Base-by-base conservation (phyloP, 2,888 invertebrate genomes). In the Tricholauxania praeusta region DNA sequence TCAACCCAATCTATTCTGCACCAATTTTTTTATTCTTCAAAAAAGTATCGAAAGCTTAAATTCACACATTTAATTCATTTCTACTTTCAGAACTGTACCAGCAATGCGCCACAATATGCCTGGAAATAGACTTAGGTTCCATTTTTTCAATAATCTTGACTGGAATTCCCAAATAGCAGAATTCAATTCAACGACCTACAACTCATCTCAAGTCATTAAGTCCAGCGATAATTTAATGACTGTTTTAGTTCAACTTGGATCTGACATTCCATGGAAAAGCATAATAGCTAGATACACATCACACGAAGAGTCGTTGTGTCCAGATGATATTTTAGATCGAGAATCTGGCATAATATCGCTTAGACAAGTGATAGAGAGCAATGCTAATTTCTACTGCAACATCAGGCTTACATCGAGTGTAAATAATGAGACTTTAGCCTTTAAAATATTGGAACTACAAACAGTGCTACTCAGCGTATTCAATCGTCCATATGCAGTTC, bases 201-300 rank as follows among this genome's bases (percentile, higher is more conserved):
- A 84, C 63, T 77, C 82, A 0, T 84, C 83, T 5, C 82, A 80
- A 55, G 83, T 89, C 1, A 87, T 93, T 71, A 88, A 89, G 79
- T 93, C 95, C 2, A 89, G 91, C 1, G 89, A 90, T 60, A 93
- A 93, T 81, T 87, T 83, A 59, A 89, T 95, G 89, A 82, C 89
- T 14, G 81, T 96, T 6, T 88, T 86, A 67, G 90, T 93, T 3
- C 0, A 32, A 1, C 17, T 77, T 1, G 14, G 17, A 39, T 66
- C 28, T n/a, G 69, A 15, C 79, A 81, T 83, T 12, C 83, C 82
- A 22, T 88, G 89, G 64, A 89, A 91, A 72, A 93, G 93, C 22
- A 92, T 94, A 83, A 91, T 90, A 85, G 91, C 93, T 0, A 89
- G 87, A 59, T 97, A 91, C 83, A 89, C 89, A 49, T 92, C 94